Evolutionary conservation across 2,797 vertebrate genomes (phyloP).

Genomic region (Champsocephalus gunnari): DNA sequence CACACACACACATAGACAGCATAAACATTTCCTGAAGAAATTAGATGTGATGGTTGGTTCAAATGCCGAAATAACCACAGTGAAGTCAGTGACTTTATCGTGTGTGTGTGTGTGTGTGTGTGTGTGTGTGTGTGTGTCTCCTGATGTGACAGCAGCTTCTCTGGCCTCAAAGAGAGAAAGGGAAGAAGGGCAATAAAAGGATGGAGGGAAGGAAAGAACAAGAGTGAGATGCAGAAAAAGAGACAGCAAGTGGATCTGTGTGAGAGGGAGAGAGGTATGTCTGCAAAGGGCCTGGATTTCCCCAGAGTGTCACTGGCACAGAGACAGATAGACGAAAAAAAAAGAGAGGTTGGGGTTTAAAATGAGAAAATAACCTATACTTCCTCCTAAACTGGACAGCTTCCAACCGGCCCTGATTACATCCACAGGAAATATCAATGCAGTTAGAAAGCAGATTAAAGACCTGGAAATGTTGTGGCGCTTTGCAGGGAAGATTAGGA

Average conservation of each 20-base stretch:
- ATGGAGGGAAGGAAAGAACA: conserved; percentile 36
- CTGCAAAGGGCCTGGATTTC: conserved; percentile 66
- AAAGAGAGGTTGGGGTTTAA: conserved; percentile 30
- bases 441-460: background rate
- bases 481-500: too few species aligned
- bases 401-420: conserved; percentile 29
- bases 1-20: too few species aligned
- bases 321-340: conserved; percentile 58
- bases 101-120: too few species aligned
- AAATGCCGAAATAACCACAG: too few species aligned
- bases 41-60: too few species aligned
- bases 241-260: conserved; percentile 21
- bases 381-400: conserved; percentile 37
- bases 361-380: conserved; percentile 46
- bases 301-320: conserved; percentile 60
- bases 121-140: background rate
- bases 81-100: too few species aligned
- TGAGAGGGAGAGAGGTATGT: conserved; percentile 35
- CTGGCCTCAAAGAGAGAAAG: conserved; percentile 55
- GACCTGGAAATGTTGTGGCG: background rate
- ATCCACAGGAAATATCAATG: conserved; percentile 19
- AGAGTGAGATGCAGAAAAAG: conserved; percentile 44
- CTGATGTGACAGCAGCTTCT: conserved; percentile 53
- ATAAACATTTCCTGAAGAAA: too few species aligned
- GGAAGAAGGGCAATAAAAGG: conserved; percentile 37